phyloP scores from a whole-genome alignment of 2,797 vertebrate genomes.

The Setipinna tenuifilis region DNA sequence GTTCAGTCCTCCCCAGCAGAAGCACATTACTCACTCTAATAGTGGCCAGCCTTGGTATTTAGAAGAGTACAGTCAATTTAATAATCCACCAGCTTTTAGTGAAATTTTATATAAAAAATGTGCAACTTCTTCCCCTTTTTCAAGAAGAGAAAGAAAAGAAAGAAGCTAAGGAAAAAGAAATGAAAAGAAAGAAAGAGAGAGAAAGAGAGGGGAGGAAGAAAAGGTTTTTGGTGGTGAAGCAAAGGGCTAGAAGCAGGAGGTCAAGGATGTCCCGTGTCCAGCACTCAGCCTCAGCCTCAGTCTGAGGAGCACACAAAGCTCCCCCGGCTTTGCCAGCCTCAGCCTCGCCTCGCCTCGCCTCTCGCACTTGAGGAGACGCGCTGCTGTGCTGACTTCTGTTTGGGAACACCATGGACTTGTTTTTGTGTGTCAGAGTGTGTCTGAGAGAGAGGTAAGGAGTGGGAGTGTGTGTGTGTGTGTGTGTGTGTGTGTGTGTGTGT shows the following conservation, averaged over 20 bases:
- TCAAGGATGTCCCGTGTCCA: slow-evolving; percentile 32
- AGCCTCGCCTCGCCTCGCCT: too few species aligned
- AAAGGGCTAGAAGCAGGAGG: slow-evolving; percentile 6
- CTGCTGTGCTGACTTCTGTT: not conserved
- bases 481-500: too few species aligned
- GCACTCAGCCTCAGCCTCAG: not conserved
- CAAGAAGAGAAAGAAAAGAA: not conserved
- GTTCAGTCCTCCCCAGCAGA: not conserved
- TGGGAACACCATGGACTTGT: too few species aligned
- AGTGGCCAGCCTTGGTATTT: not conserved
- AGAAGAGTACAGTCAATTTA: not conserved
- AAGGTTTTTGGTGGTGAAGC: not conserved
- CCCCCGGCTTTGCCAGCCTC: not conserved
- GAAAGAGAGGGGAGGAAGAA: slow-evolving; percentile 12
- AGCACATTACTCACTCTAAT: not conserved
- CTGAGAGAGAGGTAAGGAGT: not conserved
- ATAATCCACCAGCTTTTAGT: not conserved
- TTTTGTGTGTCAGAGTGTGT: slow-evolving; percentile 27
- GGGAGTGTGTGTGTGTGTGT: too few species aligned
- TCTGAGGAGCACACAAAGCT: slow-evolving; percentile 30
- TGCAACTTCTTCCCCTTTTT: not conserved
- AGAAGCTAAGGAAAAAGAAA: not conserved
- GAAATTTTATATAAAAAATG: not conserved
- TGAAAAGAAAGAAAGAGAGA: not conserved
- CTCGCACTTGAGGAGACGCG: not conserved